phyloP scores from a whole-genome alignment of 2,888 invertebrate genomes.

The Steinernema carpocapsae region DNA sequence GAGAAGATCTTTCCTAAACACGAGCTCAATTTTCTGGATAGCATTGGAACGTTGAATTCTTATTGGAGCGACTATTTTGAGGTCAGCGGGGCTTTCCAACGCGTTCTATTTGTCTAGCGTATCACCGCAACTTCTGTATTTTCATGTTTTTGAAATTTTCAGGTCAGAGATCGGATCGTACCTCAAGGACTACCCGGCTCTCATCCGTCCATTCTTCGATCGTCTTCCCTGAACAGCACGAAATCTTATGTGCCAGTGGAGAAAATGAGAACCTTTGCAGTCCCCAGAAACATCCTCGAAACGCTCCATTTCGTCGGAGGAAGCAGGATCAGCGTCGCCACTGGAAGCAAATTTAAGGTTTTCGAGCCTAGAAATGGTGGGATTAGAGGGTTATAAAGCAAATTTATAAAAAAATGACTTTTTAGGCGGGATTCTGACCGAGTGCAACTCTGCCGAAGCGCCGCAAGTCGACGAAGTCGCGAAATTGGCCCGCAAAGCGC shows the following conservation, averaged over 20 bases:
- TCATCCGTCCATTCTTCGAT: slow-evolving; percentile 43
- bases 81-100: not conserved
- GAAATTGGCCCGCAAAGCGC: slow-evolving; percentile 69
- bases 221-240: slow-evolving; percentile 17
- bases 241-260: slow-evolving; percentile 18
- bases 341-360: slow-evolving; percentile 51
- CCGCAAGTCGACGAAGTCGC: slow-evolving; percentile 71
- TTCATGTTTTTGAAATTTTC: not conserved
- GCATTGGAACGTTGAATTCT: slow-evolving; percentile 19
- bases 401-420: not conserved
- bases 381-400: slow-evolving; percentile 1
- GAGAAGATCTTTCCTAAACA: slow-evolving; percentile 19
- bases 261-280: slow-evolving; percentile 43
- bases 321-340: slow-evolving; percentile 43
- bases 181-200: slow-evolving; percentile 48
- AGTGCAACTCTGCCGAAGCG: slow-evolving; percentile 40
- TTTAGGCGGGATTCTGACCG: slow-evolving; percentile 44
- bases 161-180: slow-evolving; percentile 32
- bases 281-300: slow-evolving; percentile 47
- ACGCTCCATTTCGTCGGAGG: slow-evolving; percentile 57
- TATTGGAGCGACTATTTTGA: slow-evolving; percentile 36
- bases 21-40: slow-evolving; percentile 32
- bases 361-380: slow-evolving; percentile 62
- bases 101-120: no score
- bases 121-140: no score